phyloP scores from a whole-genome alignment of 2,113 vertebrate species.

The Antechinus stuartii region DNA sequence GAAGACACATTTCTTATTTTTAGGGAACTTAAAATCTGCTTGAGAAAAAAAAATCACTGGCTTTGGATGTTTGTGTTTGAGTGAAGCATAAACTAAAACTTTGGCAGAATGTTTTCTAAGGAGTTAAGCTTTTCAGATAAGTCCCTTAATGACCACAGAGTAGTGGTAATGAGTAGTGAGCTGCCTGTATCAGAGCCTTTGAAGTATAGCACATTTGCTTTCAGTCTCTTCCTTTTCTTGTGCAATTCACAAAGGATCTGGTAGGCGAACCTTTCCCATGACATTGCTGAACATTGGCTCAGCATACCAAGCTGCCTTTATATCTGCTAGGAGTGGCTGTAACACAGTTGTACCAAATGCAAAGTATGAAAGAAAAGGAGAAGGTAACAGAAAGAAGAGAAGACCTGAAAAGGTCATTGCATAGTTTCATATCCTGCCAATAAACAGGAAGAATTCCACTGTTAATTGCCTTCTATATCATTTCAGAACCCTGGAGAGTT shows the following conservation, averaged over 20 bases:
- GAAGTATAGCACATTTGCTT: rapidly evolving
- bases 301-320: neutral
- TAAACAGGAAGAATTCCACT: rapidly evolving
- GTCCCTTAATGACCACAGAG: neutral
- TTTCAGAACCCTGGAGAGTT: conserved; percentile 44
- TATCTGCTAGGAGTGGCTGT: neutral
- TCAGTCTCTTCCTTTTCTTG: neutral
- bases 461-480: rapidly evolving
- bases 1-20: neutral
- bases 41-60: neutral
- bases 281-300: neutral
- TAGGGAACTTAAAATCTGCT: neutral
- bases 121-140: neutral
- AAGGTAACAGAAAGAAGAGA: neutral
- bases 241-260: rapidly evolving
- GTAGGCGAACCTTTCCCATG: neutral
- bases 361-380: neutral
- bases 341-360: no score
- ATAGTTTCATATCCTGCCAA: rapidly evolving
- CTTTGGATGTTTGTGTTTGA: neutral
- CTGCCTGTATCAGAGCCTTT: rapidly evolving
- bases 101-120: neutral
- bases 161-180: neutral
- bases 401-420: neutral
- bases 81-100: neutral